Conservation (phyloP, 2,113 vertebrate species). For the Corapipo altera region DNA sequence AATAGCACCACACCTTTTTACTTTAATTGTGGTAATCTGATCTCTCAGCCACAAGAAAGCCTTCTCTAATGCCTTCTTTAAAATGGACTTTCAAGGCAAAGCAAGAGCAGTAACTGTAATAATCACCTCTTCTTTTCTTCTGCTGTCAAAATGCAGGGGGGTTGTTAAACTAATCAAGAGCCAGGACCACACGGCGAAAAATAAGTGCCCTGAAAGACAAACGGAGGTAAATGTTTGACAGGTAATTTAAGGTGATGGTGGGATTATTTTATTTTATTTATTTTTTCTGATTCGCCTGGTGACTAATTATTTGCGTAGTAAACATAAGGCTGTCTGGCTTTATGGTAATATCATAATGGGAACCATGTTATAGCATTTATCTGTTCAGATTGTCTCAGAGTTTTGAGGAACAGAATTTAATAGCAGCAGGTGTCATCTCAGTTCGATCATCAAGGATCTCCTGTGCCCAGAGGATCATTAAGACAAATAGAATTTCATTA, state of each 20-base stretch:
- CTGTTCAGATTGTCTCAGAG: constrained; percentile 10
- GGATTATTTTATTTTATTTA: not conserved
- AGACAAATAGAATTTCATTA: constrained; percentile 36
- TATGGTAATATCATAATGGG: not conserved
- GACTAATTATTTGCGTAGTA: constrained; percentile 59
- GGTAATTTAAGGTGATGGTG: constrained; percentile 31
- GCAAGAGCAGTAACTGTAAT: constrained; percentile 74
- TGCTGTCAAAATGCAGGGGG: constrained; percentile 45
- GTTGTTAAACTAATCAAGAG: constrained; percentile 11
- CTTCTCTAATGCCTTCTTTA: constrained; percentile 72
- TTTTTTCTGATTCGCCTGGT: constrained; percentile 1
- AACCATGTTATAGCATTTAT: not conserved
- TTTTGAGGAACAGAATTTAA: not conserved
- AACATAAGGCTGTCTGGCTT: constrained; percentile 36
- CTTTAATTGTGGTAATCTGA: constrained; percentile 81
- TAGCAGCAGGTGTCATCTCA: not conserved
- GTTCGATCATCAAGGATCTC: constrained; percentile 28
- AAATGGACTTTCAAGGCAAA: constrained; percentile 75
- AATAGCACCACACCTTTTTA: constrained; percentile 80
- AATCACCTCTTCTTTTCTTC: constrained; percentile 43
- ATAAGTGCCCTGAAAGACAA: constrained; percentile 10
- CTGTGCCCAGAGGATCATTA: not conserved
- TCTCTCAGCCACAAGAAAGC: constrained; percentile 75
- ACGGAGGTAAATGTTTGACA: not conserved
- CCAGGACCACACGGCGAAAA: constrained; percentile 45